Base-by-base conservation (phyloP, 2,113 vertebrate genomes). In the Cyanoderma ruficeps region DNA sequence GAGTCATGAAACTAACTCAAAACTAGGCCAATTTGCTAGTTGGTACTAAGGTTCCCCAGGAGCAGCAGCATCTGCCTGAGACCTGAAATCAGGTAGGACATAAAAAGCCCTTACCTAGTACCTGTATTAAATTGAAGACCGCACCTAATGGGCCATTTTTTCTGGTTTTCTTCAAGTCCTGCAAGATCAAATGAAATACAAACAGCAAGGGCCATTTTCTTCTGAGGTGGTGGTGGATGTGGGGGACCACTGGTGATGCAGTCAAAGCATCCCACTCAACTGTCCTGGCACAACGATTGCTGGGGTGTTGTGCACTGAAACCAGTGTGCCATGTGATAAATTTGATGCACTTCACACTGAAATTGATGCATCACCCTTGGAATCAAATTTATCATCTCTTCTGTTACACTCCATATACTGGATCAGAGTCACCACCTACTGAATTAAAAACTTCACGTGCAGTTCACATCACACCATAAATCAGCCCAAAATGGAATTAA, bases 401-500 rank as follows among this genome's bases (percentile, higher is more conserved):
- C 76, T 0, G 9, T 96, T 91, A 95, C 93, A 89, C 79, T 96
- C 88, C 95, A 90, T 94, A 89, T 65, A 93, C 82, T 80, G 89
- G 83, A 96, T 93, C 95, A 93, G 81, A 97, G 94, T 91, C 94
- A 93, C 96, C 96, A 94, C 96, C 96, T 97, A 88, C 89, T 96
- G 96, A 96, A 97, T 97, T 97, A 97, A 96, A 96, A 96, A 83
- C 95, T 95, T 94, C 94, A 95, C 33, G 86, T 97, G 93, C 92
- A 83, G 81, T 94, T 96, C 91, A 89, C 92, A 96, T 83, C 91
- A 59, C 79, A 91, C 47, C 88, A 94, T 97, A 96, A 97, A 97
- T 97, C 97, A 97, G 95, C 84, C 64, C 89, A 89, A 96, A 96
- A 96, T 95, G 72, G 95, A 96, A 96, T 96, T 92, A 97, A 97